A percentile compares a stretch with the other conserved stretches of the same genome.
Evolutionary conservation across 2,797 vertebrate genomes (phyloP).

Genomic region (Anisognathus igniventris): DNA sequence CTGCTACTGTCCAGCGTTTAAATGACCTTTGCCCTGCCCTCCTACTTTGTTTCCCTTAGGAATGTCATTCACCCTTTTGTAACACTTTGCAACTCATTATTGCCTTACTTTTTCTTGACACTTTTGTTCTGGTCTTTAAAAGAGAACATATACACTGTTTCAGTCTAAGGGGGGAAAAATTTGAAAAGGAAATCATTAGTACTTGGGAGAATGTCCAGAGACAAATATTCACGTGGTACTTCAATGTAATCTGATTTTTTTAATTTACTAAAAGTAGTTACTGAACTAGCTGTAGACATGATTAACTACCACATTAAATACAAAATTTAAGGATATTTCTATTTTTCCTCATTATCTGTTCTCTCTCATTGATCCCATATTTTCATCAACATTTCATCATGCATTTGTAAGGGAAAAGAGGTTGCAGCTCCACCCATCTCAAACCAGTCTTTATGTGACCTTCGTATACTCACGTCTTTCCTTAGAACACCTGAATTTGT

Average conservation of each 20-base stretch:
- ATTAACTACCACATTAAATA: neutral
- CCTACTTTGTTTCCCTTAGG: conserved; percentile 73
- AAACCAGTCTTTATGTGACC: neutral
- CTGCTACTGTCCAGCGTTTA: conserved; percentile 70
- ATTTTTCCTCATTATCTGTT: neutral
- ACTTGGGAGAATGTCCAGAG: neutral
- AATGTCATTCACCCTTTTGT: conserved; percentile 74
- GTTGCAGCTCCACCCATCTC: neutral
- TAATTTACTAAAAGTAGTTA: neutral
- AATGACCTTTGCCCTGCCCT: conserved; percentile 70
- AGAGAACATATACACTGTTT: neutral
- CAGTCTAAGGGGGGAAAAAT: neutral
- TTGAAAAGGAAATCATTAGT: neutral
- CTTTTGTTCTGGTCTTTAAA: conserved; percentile 41
- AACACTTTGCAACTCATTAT: conserved; percentile 43
- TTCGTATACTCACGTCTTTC: neutral
- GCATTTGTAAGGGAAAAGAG: neutral
- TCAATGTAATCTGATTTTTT: neutral
- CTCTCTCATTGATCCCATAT: neutral
- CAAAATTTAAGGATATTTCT: neutral
- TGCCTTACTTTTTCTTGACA: conserved; percentile 32
- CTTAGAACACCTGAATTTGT: neutral
- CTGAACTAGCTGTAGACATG: neutral
- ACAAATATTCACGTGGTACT: neutral
- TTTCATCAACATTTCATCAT: neutral